phyloP scores from a whole-genome alignment of 2,888 invertebrate genomes.

The Thyatira batis region DNA sequence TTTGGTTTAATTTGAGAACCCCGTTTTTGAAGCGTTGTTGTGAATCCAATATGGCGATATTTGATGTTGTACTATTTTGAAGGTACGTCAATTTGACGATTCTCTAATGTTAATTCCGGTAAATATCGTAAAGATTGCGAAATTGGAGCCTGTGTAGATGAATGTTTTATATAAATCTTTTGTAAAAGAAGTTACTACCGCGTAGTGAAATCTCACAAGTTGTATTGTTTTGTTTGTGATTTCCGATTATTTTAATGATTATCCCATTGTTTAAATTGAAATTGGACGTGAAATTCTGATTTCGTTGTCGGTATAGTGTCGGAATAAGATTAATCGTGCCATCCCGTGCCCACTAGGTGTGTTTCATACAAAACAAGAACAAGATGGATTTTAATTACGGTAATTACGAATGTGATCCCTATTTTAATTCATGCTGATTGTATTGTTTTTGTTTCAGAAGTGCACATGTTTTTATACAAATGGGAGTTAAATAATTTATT shows the following conservation, averaged over 20 bases:
- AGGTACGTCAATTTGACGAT: constrained; percentile 83
- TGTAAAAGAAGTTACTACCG: constrained; percentile 44
- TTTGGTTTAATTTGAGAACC: constrained; percentile 70
- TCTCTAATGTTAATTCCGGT: constrained; percentile 75
- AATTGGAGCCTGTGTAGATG: constrained; percentile 41
- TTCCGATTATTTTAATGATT: constrained; percentile 71
- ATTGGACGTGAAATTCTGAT: constrained; percentile 35
- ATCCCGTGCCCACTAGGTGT: constrained; percentile 33
- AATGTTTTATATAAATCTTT: constrained; percentile 40
- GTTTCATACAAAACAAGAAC: constrained; percentile 50
- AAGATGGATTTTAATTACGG: constrained; percentile 75
- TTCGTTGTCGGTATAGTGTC: constrained; percentile 29
- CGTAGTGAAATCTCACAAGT: constrained; percentile 68
- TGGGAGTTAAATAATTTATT: constrained; percentile 77
- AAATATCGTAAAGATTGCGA: constrained; percentile 63
- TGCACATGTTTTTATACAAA: constrained; percentile 76
- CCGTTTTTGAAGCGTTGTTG: constrained; percentile 86
- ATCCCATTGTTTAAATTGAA: constrained; percentile 63
- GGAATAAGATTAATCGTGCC: constrained; percentile 19
- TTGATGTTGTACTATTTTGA: constrained; percentile 82
- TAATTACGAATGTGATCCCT: constrained; percentile 67
- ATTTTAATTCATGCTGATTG: constrained; percentile 35
- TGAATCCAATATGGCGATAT: constrained; percentile 87
- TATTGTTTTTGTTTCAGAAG: constrained; percentile 72
- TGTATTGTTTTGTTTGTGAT: constrained; percentile 82